phyloP scores from a whole-genome alignment of 2,113 vertebrate species.

The Myiozetetes cayanensis region DNA sequence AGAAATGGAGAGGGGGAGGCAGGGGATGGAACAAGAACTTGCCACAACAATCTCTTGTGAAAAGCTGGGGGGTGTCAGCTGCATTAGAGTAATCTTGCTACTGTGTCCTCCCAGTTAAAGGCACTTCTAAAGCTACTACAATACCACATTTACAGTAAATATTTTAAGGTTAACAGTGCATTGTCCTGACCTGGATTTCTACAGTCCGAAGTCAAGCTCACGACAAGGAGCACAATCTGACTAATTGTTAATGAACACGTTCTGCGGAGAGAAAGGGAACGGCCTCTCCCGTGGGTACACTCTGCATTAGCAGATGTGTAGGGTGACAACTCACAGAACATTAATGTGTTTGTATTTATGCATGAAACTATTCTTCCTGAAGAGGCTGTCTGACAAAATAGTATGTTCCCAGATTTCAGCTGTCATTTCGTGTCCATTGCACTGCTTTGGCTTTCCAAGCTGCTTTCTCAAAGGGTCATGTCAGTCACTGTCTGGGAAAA shows the following conservation, averaged over 20 bases:
- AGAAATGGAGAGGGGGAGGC: background rate
- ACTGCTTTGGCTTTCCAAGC: background rate
- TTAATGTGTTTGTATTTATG: background rate
- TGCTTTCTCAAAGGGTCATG: background rate
- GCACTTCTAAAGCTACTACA: conserved; percentile 73
- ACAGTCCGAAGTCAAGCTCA: conserved; percentile 29
- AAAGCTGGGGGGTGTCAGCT: background rate
- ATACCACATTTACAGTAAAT: conserved; percentile 22
- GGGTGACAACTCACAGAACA: background rate
- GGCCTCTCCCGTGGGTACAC: background rate
- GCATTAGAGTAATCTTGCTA: background rate
- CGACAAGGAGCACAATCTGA: conserved; percentile 27
- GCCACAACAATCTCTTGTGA: background rate
- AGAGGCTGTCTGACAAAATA: background rate
- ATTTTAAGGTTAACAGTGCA: conserved; percentile 66
- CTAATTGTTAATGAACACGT: background rate
- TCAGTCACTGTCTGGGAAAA: background rate
- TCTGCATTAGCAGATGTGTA: background rate
- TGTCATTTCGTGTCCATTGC: background rate
- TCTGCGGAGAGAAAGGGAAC: background rate
- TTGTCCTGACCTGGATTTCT: conserved; percentile 40
- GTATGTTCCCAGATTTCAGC: background rate
- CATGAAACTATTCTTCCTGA: background rate
- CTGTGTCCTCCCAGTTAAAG: conserved; percentile 62
- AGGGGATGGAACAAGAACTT: background rate